These are phyloP conservation scores for Cosmia trapezina DNA, from an alignment of 2,888 invertebrate genomes.

Conservation along the genomic window DNA sequence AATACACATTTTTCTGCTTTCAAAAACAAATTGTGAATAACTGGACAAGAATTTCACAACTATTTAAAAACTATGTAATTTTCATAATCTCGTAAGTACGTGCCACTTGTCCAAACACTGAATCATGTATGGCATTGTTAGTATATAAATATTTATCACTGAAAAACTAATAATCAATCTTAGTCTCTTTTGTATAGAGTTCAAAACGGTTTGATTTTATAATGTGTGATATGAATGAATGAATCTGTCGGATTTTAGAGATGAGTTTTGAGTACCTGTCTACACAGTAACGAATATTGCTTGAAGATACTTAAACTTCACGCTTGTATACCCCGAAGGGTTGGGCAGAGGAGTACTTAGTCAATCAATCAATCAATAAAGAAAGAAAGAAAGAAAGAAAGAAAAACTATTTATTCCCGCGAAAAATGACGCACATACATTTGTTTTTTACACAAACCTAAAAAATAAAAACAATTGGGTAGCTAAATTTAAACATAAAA, in stretches of 20 bases:
- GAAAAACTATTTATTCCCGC: no score
- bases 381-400: no score
- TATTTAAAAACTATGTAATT: background rate
- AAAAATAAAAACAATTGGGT: no score
- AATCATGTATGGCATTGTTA: slow-evolving; percentile 29
- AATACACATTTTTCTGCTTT: background rate
- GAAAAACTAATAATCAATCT: background rate
- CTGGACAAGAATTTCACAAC: slow-evolving; percentile 1
- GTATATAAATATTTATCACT: background rate
- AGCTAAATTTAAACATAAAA: no score
- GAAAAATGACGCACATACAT: no score
- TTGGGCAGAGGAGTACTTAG: background rate
- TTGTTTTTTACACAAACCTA: no score
- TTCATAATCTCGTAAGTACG: slow-evolving; percentile 24
- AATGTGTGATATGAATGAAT: background rate
- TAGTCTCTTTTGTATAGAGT: fast-evolving
- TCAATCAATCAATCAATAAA: no score
- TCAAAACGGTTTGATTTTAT: slow-evolving; percentile 3
- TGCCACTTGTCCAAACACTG: slow-evolving; percentile 57
- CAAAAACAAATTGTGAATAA: background rate
- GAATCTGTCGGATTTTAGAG: background rate
- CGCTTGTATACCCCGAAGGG: no score
- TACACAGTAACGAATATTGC: background rate
- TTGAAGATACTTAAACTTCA: background rate
- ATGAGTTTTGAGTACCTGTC: background rate